phyloP scores from a whole-genome alignment of 2,797 vertebrate genomes.

The Phataginus tricuspis region DNA sequence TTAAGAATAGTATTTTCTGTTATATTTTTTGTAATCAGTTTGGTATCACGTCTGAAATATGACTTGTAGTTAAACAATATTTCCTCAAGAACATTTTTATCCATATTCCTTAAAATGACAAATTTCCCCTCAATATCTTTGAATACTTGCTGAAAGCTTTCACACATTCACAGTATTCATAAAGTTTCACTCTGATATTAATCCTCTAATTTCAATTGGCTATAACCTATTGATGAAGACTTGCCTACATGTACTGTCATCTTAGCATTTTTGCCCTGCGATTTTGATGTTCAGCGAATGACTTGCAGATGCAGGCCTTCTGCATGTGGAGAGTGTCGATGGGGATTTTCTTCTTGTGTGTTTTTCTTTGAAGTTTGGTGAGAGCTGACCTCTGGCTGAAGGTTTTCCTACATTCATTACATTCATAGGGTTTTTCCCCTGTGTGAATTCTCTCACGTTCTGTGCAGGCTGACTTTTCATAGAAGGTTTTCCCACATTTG shows the following conservation, averaged over 20 bases:
- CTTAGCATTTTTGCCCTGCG: not conserved
- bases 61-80: conserved; percentile 5
- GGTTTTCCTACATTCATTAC: conserved; percentile 59
- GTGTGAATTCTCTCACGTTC: conserved; percentile 72
- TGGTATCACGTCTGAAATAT: conserved; percentile 6
- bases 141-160: not conserved
- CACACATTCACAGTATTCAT: not conserved
- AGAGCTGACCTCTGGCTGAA: conserved; percentile 72
- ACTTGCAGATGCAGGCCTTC: not conserved
- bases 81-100: conserved; percentile 14
- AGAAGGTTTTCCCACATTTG: conserved; percentile 72
- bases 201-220: not conserved
- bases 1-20: not conserved
- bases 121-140: not conserved
- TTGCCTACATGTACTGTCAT: not conserved
- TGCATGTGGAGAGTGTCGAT: not conserved
- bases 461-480: conserved; percentile 68
- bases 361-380: conserved; percentile 71
- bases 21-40: not conserved
- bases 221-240: not conserved
- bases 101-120: not conserved
- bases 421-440: conserved; percentile 65
- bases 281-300: not conserved
- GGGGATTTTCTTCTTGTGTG: conserved; percentile 44
- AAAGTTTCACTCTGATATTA: not conserved